These are phyloP conservation scores for Anthonomus grandis DNA, from an alignment of 1,140 invertebrate species.

Conservation along the genomic window DNA sequence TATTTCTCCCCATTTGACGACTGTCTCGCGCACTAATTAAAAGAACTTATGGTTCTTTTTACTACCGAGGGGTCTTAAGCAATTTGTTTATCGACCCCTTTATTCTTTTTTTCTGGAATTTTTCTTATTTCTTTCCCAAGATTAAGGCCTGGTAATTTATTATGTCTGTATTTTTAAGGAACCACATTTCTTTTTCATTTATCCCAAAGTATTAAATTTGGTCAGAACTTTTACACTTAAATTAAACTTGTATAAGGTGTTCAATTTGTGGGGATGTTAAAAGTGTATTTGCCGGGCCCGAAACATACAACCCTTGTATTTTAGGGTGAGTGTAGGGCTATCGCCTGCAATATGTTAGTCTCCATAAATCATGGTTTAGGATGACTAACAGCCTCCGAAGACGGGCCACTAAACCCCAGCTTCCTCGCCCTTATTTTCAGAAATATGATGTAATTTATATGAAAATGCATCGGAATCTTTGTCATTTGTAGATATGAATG, in stretches of 20 bases:
- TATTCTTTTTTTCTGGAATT: constrained; percentile 22
- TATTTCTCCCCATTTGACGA: constrained; percentile 21
- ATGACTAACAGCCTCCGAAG: constrained; percentile 49
- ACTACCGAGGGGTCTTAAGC: constrained; percentile 23
- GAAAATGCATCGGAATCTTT: constrained; percentile 63
- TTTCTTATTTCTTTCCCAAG: constrained; percentile 17
- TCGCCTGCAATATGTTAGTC: constrained; percentile 48
- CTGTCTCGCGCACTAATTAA: constrained; percentile 33
- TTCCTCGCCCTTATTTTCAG: constrained; percentile 52
- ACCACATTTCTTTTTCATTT: too few relatives aligned
- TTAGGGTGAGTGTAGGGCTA: constrained; percentile 25
- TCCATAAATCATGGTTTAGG: constrained; percentile 50
- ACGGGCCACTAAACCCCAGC: constrained; percentile 37
- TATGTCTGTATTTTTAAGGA: too few relatives aligned
- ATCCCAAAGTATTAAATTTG: too few relatives aligned
- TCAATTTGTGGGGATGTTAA: constrained; percentile 22
- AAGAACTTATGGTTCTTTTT: constrained; percentile 39
- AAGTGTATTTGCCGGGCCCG: constrained; percentile 11
- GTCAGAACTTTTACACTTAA: too few relatives aligned
- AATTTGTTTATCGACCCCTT: constrained; percentile 32
- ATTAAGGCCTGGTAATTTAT: too few relatives aligned
- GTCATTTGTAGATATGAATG: constrained; percentile 62
- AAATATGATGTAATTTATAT: constrained; percentile 68
- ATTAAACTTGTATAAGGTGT: constrained; percentile 23
- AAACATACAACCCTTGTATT: constrained; percentile 27